phyloP scores from a whole-genome alignment of 2,113 vertebrate species.

The Eubucco bourcierii region DNA sequence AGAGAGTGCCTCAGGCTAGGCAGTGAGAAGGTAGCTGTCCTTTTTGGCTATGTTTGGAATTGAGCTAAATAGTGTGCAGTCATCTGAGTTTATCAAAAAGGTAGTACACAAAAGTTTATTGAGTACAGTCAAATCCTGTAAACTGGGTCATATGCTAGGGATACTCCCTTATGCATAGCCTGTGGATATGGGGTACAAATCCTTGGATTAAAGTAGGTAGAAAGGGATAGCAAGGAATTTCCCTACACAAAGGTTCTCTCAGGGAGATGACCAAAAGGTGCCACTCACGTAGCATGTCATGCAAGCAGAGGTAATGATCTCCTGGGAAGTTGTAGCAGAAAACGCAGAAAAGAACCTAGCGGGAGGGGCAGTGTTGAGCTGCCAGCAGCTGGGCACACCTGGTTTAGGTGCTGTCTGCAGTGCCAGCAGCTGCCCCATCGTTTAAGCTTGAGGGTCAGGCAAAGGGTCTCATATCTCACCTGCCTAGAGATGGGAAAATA shows the following conservation, averaged over 20 bases:
- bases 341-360: rapidly evolving
- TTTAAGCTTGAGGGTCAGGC: background rate
- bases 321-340: too few relatives aligned
- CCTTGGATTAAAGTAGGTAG: background rate
- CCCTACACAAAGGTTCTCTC: background rate
- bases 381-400: rapidly evolving
- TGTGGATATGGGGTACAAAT: background rate
- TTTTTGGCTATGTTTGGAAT: background rate
- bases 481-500: background rate
- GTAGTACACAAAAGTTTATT: background rate
- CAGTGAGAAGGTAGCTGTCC: background rate
- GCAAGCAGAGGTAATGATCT: background rate
- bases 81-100: background rate
- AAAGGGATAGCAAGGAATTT: background rate
- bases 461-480: background rate
- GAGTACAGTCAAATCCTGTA: background rate
- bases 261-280: background rate
- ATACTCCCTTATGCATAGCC: background rate
- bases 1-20: background rate
- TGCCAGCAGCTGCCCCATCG: rapidly evolving
- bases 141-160: background rate
- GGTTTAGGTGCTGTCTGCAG: background rate
- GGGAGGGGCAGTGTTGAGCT: background rate
- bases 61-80: background rate
- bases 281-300: too few relatives aligned